A percentile compares a stretch with the other conserved stretches of the same genome.
Evolutionary conservation across 1,140 invertebrate genomes (phyloP).

Genomic region (Sitodiplosis mosellana): DNA sequence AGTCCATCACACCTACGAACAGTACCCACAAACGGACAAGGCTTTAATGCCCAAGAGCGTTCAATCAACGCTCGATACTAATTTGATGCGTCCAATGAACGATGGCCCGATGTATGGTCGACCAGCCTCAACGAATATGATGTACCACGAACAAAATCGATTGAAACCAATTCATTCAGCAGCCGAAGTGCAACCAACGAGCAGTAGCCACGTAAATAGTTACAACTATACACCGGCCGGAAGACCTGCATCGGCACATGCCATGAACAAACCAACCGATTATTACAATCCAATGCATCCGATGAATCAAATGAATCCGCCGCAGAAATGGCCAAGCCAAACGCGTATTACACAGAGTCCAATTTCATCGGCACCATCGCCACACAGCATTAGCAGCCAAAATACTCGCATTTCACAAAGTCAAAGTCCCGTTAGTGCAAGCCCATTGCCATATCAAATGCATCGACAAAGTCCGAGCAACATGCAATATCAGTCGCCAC

Average conservation of each 20-base stretch:
- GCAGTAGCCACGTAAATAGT: background rate
- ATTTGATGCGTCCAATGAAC: too few relatives aligned
- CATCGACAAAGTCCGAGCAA: background rate
- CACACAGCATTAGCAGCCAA: background rate
- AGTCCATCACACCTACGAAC: too few relatives aligned
- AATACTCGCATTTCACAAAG: conserved; percentile 1
- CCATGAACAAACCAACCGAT: background rate
- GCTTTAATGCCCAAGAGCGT: too few relatives aligned
- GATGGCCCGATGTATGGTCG: too few relatives aligned
- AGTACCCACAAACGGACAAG: too few relatives aligned
- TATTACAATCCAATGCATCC: background rate
- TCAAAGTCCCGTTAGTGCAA: background rate
- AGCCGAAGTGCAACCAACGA: too few relatives aligned
- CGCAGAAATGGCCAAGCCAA: background rate
- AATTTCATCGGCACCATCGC: background rate
- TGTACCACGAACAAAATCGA: too few relatives aligned
- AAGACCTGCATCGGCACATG: background rate
- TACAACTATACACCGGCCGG: background rate
- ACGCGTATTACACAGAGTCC: background rate
- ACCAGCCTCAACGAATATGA: too few relatives aligned
- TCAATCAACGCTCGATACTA: too few relatives aligned
- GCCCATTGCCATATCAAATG: background rate
- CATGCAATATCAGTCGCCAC: background rate
- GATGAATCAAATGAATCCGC: conserved; percentile 1
- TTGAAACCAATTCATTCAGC: too few relatives aligned